Evolutionary conservation across 2,888 invertebrate species (phyloP), one percentile per base, ranked within the genome.

Genomic region (Sylvicola cinctus): DNA sequence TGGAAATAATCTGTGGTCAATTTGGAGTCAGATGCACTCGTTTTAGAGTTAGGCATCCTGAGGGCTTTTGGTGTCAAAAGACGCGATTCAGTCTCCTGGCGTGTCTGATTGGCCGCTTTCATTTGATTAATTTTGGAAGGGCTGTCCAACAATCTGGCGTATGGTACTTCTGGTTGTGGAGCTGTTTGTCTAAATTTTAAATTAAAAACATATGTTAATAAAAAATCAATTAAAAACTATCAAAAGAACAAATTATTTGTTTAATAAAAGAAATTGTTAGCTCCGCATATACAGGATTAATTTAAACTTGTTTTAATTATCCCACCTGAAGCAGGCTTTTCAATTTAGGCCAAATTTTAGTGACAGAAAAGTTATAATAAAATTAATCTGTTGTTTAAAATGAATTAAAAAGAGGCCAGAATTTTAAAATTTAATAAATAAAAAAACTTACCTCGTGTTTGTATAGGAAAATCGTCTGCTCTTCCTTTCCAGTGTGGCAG

Each of bases 11-110:
- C 36, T 8, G 23, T 20, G 2, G 36, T 80, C 38, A 85, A 55
- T 52, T 79, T 78, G 0, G 85, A 84, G 56, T 85, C 87, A 1
- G 84, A 85, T 3, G 76, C 73, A 50, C 83, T 84, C 42, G 81
- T 83, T 49, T 85, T 84, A 1, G 75, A 74, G n/a, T 60, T 52
- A n/a, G 69, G 67, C 4, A 70, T 63, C 31, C 61, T 63, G 25
- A 58, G 23, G 12, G 34, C 32, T 34, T 33, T 38, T 8, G 32
- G 35, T 3, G 35, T 33, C 15, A 15, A n/a, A 6, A 32, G n/a
- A 35, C 38, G 42, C 3, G 52, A 45, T 59, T 59, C 46, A 44
- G 54, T 54, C 12, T 63, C 54, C 55, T 71, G 49, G 70, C 75
- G 29, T 3, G 61, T 62, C 20, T 66, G 54, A 7, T 56, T 58